Evolutionary conservation across 2,888 invertebrate species (phyloP).

Genomic region (Dasysyrphus albostriatus): DNA sequence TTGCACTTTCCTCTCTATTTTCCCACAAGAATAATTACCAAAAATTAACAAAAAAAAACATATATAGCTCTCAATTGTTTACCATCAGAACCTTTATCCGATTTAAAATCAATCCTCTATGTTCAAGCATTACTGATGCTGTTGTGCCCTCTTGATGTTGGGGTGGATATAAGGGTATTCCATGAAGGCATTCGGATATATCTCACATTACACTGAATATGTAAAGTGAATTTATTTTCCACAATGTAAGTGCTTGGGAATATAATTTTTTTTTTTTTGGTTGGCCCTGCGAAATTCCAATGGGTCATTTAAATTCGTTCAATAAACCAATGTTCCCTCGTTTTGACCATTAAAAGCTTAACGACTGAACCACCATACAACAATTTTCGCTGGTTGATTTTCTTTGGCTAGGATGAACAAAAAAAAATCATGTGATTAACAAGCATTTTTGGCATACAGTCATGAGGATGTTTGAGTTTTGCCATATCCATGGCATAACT

Average conservation of each 20-base stretch:
- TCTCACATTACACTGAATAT: conserved; percentile 17
- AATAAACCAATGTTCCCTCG: conserved; percentile 32
- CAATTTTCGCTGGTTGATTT: not conserved
- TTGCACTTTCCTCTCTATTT: not conserved
- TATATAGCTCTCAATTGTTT: not conserved
- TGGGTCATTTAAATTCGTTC: conserved; percentile 56
- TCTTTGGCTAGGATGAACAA: not conserved
- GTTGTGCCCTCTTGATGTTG: not conserved
- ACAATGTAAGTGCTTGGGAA: conserved; percentile 25
- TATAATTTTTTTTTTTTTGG: conserved; percentile 1
- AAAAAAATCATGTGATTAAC: conserved; percentile 57
- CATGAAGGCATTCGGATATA: conserved; percentile 9
- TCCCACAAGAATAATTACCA: conserved; percentile 26
- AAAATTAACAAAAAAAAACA: conserved; percentile 34
- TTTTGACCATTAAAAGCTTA: conserved; percentile 45
- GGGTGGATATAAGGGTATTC: not conserved
- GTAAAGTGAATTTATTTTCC: conserved; percentile 48
- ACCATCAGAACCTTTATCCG: conserved; percentile 11
- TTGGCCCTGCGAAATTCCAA: conserved; percentile 12
- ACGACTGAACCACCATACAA: conserved; percentile 16
- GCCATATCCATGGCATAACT: not conserved
- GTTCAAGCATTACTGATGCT: not conserved
- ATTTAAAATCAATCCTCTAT: conserved; percentile 27
- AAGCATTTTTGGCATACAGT: conserved; percentile 50
- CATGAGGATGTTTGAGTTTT: not conserved